phyloP scores from a whole-genome alignment of 2,888 invertebrate species.

The Malacosoma neustria region DNA sequence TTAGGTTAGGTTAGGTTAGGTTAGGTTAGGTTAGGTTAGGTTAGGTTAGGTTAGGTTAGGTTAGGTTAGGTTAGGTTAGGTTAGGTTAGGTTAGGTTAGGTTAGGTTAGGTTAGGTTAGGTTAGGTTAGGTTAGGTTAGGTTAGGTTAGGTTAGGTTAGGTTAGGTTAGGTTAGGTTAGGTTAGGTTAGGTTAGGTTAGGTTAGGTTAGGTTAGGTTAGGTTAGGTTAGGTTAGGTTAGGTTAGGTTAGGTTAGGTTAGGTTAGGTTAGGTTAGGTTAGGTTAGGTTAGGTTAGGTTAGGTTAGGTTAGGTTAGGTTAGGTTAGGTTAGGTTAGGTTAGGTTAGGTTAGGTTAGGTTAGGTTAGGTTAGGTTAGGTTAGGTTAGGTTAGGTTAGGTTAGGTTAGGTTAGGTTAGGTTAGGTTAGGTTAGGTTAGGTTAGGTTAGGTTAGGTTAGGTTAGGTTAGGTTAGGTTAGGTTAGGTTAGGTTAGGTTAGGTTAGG shows the following conservation, averaged over 20 bases:
- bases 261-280: constrained; percentile 13
- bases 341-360: constrained; percentile 11
- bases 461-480: constrained; percentile 9
- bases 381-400: constrained; percentile 8
- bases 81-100: constrained; percentile 14
- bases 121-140: constrained; percentile 14
- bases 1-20: constrained; percentile 14
- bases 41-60: constrained; percentile 14
- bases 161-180: constrained; percentile 15
- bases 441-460: constrained; percentile 10
- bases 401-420: constrained; percentile 8
- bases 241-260: constrained; percentile 14
- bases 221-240: constrained; percentile 14
- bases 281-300: constrained; percentile 12
- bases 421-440: constrained; percentile 11
- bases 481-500: constrained; percentile 8
- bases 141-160: constrained; percentile 14
- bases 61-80: constrained; percentile 14
- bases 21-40: constrained; percentile 14
- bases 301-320: constrained; percentile 13
- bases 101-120: constrained; percentile 14
- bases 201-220: constrained; percentile 16
- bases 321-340: constrained; percentile 13
- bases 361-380: constrained; percentile 11
- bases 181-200: constrained; percentile 15